Base-by-base conservation (phyloP, 2,888 invertebrate genomes). In the Lamellibrachia satsuma region DNA sequence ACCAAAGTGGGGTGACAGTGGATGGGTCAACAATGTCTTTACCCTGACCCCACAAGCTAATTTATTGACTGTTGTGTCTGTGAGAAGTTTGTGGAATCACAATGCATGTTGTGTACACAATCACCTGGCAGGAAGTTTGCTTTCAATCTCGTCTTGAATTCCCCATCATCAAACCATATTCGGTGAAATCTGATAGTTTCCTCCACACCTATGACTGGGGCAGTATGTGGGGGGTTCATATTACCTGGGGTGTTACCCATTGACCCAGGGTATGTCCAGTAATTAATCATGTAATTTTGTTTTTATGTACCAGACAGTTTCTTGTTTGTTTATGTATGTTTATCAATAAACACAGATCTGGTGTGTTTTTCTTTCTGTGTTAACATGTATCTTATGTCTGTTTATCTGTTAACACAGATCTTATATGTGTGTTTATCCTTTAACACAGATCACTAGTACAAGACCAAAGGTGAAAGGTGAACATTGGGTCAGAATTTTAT, bases 1-100 rank as follows among this genome's bases (percentile, higher is more conserved):
- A 75, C 75, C 75, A 75, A 11, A 75, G 75, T 75, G 75, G 75
- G 75, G 75, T 75, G 75, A 75, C 75, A 75, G 75, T 75, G 15
- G 55, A 55, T 39, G 55, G 55, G 75, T 75, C 22, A 11, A 75
- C 75, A 75, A 75, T 11, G 75, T 22, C 6, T 75, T 75, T 22
- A n/a, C 75, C 75, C 75, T 75, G 75, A 75, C 22, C 22, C 75
- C 15, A 4, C 4, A 75, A 39, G 75, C 15, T 75, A 75, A 75
- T 75, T 15, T 15, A 75, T 75, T 75, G 75, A 15, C 4, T 22
- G 22, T 22, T 75, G 75, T 75, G 75, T 75, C 75, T 75, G 75
- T 39, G 39, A n/a, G 22, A 75, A 22, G 22, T 22, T 57, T 57
- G 57, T 57, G 11, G 75, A 75, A 6, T 22, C 22, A 15, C 6